phyloP scores from a whole-genome alignment of 2,113 vertebrate genomes.

The Vireo altiloquus region DNA sequence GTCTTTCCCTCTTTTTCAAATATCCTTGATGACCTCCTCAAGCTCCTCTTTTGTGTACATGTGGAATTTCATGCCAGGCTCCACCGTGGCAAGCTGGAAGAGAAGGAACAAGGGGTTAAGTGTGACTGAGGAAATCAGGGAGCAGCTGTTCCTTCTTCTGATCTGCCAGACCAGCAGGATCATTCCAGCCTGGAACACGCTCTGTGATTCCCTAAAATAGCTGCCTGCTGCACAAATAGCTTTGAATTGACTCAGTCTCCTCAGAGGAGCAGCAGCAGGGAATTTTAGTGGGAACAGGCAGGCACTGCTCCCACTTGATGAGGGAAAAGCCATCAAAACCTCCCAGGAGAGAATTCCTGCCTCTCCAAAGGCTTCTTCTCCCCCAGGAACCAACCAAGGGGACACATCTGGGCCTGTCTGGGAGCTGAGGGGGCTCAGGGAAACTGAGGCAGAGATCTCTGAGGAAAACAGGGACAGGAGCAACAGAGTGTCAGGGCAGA shows the following conservation, averaged over 20 bases:
- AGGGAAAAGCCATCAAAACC: background rate
- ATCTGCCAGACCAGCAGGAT: slow-evolving; percentile 61
- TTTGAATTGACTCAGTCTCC: slow-evolving; percentile 60
- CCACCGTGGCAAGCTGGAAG: slow-evolving; percentile 89
- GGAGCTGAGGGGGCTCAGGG: background rate
- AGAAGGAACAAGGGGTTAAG: slow-evolving; percentile 49
- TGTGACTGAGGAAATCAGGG: background rate
- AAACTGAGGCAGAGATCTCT: background rate
- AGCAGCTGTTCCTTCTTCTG: slow-evolving; percentile 64
- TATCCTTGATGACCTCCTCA: slow-evolving; percentile 97
- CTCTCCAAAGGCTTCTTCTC: background rate
- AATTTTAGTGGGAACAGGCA: background rate
- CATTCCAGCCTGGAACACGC: background rate
- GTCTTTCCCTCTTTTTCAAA: slow-evolving; percentile 71
- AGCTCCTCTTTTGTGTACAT: slow-evolving; percentile 99
- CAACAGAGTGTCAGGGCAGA: background rate
- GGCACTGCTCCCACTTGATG: background rate
- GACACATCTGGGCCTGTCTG: background rate
- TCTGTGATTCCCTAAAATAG: slow-evolving; percentile 65
- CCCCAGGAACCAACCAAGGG: background rate
- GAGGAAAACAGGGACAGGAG: background rate
- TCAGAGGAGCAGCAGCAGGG: background rate
- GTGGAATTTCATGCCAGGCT: slow-evolving; percentile 95
- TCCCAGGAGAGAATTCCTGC: background rate
- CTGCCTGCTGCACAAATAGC: slow-evolving; percentile 59